phyloP scores from a whole-genome alignment of 2,113 vertebrate species.

The Gallinago jamesoni region DNA sequence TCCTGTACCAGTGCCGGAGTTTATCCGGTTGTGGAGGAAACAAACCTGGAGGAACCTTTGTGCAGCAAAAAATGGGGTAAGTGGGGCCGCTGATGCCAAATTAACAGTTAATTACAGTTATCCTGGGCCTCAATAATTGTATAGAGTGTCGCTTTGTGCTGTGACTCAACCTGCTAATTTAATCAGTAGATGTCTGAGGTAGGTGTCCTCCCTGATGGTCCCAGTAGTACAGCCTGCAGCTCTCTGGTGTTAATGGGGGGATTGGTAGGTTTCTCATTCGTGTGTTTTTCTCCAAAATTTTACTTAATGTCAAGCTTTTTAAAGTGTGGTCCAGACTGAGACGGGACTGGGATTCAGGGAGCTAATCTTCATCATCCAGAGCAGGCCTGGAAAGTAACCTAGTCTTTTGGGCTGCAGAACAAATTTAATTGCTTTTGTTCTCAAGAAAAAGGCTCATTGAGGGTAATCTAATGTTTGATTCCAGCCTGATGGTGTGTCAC shows the following conservation, averaged over 20 bases:
- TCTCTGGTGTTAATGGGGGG: not conserved
- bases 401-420: not conserved
- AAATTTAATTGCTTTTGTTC: not conserved
- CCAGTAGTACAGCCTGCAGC: not conserved
- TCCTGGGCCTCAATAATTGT: not conserved
- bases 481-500: not conserved
- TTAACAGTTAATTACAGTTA: constrained; percentile 15
- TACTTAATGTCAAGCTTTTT: not conserved
- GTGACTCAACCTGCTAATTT: not conserved
- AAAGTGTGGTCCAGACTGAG: not conserved
- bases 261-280: not conserved
- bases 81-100: not conserved
- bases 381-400: not conserved
- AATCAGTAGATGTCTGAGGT: not conserved
- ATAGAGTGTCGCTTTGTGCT: not conserved
- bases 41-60: constrained; percentile 14
- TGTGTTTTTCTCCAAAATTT: not conserved
- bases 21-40: constrained; percentile 48
- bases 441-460: not conserved
- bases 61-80: not conserved
- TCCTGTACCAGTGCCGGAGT: constrained; percentile 23
- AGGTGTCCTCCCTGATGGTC: not conserved
- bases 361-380: not conserved
- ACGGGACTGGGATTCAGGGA: not conserved
- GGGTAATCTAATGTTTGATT: not conserved